Evolutionary conservation across 2,797 vertebrate species (phyloP), one percentile per base, ranked within the genome.

Genomic region (Lindbergichthys nudifrons): DNA sequence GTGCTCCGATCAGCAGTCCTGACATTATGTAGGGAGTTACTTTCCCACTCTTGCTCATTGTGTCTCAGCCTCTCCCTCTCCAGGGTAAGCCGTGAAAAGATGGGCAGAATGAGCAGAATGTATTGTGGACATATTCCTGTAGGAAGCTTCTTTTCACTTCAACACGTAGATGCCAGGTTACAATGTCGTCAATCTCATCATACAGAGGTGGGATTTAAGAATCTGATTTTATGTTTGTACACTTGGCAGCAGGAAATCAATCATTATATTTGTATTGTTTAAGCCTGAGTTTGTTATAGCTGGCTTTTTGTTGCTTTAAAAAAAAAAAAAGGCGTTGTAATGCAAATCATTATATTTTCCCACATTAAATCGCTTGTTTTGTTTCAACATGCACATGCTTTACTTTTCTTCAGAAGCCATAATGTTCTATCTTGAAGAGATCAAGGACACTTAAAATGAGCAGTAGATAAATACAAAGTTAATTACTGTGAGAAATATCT

Each of bases 41-140:
- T 47, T 53, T 43, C 57, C 16, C 56, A 3, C 48, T 43, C 32
- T 1, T 10, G 72, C 77, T 84, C 85, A 30, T 9, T 61, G 19
- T 26, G 23, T 56, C 51, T 75, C 30, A 4, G 18, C 39, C 30
- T 76, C 70, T 26, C 32, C 51, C 70, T 77, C 88, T 88, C 87
- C 70, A 45, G 86, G 77, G 83, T 80, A 63, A 72, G 56, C 69
- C 58, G 84, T 79, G 76, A 88, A 87, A 90, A 80, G 87, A 89
- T 70, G 73, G 71, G 75, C 89, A 80, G 86, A 89, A 88, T 75
- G 84, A 83, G 81, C 86, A 75, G 81, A 84, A 88, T 67, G 65
- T 66, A 65, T 73, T 83, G 79, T 73, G 66, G 78, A 88, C 75
- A 50, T 81, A 64, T 90, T 93, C 84, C 88, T 89, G 61, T 48